Percentiles rank a stretch among this genome's conserved stretches.
Evolutionary conservation across 2,888 invertebrate genomes (phyloP).

Genomic region (Drosophila anomalata): DNA sequence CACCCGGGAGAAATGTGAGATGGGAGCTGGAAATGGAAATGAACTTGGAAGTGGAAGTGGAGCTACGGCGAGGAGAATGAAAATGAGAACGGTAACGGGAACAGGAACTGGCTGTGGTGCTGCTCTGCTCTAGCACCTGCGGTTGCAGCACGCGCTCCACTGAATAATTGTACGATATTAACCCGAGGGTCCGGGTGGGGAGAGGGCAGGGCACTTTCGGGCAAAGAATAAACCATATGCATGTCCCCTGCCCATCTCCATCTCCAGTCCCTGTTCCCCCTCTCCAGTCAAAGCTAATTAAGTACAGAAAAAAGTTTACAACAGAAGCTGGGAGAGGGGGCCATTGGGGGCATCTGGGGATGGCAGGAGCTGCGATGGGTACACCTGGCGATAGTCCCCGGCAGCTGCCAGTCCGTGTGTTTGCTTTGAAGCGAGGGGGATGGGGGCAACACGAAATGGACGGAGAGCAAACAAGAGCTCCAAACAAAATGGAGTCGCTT

Average conservation of each 20-base stretch:
- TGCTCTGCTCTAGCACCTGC: conserved; percentile 66
- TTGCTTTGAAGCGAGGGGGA: conserved; percentile 6
- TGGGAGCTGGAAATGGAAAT: conserved; percentile 5
- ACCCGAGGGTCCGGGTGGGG: neutral
- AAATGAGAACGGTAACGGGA: neutral
- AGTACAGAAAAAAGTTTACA: conserved; percentile 57
- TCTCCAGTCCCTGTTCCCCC: neutral
- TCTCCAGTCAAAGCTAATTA: conserved; percentile 69
- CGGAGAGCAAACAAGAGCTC: conserved; percentile 15
- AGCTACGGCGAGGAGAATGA: neutral
- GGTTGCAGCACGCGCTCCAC: conserved; percentile 46
- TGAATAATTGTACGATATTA: conserved; percentile 48
- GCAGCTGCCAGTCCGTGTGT: conserved; percentile 28
- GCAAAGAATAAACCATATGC: conserved; percentile 9
- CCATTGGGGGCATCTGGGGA: neutral
- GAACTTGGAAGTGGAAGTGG: conserved; percentile 11
- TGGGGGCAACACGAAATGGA: conserved; percentile 9
- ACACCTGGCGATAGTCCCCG: conserved; percentile 38
- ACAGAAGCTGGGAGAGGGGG: conserved; percentile 34
- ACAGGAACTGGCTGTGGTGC: conserved; percentile 12
- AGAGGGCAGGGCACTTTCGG: conserved; percentile 7
- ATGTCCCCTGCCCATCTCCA: conserved; percentile 1
- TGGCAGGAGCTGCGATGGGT: conserved; percentile 14
- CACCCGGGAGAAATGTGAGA: conserved; percentile 7
- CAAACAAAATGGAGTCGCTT: conserved; percentile 19